Evolutionary conservation across 1,140 invertebrate species (phyloP).

Genomic region (Drosophila kurseongensis): DNA sequence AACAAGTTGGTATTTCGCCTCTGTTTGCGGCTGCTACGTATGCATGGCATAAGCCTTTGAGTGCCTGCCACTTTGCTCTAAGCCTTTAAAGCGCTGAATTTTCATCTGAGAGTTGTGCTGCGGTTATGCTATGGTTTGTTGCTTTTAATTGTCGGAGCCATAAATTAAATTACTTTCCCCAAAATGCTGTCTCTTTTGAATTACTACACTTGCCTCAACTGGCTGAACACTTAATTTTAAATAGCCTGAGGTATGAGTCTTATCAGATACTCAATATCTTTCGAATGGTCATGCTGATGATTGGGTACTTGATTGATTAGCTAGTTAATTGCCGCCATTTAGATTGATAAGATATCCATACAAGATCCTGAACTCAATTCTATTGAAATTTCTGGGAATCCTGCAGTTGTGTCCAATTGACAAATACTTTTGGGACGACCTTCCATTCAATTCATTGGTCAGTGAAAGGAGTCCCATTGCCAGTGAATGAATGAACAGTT

Average conservation of each 20-base stretch:
- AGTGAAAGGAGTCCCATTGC: slow-evolving; percentile 31
- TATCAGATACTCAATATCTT: slow-evolving; percentile 7
- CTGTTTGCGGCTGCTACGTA: slow-evolving; percentile 28
- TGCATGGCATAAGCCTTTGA: slow-evolving; percentile 63
- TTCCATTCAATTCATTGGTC: slow-evolving; percentile 13
- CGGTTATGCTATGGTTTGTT: slow-evolving; percentile 12
- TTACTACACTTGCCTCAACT: neutral
- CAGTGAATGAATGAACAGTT: slow-evolving; percentile 45
- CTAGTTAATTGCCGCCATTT: slow-evolving; percentile 50
- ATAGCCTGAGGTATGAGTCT: slow-evolving; percentile 11
- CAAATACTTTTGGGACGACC: slow-evolving; percentile 30
- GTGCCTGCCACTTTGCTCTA: slow-evolving; percentile 50
- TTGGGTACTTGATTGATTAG: slow-evolving; percentile 38
- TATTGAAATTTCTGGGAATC: slow-evolving; percentile 8
- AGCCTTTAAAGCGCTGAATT: slow-evolving; percentile 53
- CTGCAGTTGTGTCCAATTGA: slow-evolving; percentile 13
- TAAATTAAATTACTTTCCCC: slow-evolving; percentile 10
- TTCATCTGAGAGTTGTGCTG: slow-evolving; percentile 3
- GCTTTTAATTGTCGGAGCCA: slow-evolving; percentile 28
- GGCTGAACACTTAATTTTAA: slow-evolving; percentile 12
- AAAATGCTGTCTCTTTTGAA: neutral
- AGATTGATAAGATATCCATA: slow-evolving; percentile 46
- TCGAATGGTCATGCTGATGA: slow-evolving; percentile 41
- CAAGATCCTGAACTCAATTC: slow-evolving; percentile 14
- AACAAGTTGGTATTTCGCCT: slow-evolving; percentile 22